Base-by-base conservation (phyloP, 2,888 invertebrate species). In the Cacoxenus indagator region DNA sequence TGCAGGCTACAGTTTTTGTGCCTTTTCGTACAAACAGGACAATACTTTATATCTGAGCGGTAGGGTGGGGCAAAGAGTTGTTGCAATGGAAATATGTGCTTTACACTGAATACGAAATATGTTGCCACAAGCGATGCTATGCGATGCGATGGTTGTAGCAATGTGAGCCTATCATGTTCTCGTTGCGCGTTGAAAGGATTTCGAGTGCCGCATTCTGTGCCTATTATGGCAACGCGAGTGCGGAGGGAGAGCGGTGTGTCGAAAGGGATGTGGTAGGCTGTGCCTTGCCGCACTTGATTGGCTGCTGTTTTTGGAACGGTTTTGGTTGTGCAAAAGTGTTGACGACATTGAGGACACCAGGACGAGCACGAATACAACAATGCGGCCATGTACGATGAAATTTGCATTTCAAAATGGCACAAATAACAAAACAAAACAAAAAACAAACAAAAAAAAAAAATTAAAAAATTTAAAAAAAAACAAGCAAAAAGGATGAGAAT, bases 371-470 rank as follows among this genome's bases (percentile, higher is more conserved):
- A 55, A 22, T 45, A 67, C 66, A 59, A 67, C 66, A 67, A 67
- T 67, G 66, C 66, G 57, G 59, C 59, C 66, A 67, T 67, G 66
- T 67, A 29, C 66, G 66, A 29, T 78, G 74, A 81, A 81, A 81
- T 81, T 81, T 81, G 81, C 81, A 81, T 81, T 81, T 82, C 81
- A 81, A 81, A 81, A 81, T 79, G 77, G 71, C 70, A 67, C 68
- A 62, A 62, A n/a, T n/a, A n/a, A n/a, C 57, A 57, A 37, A 37
- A 37, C 8, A 37, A 1, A 11, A 14, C 14, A 37, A 4, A 31
- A 9, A 4, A 31, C 37, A 11, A 5, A 14, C 2, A 51, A 19
- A 19, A 51, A 9, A 51, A 51, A 19, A 22, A 51, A 19, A 0
- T 9, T 19, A 8, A 17, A 43, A 43, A 43, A 43, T 14, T n/a